Conservation (phyloP, 2,797 vertebrate species). For the Sylvia borin region DNA sequence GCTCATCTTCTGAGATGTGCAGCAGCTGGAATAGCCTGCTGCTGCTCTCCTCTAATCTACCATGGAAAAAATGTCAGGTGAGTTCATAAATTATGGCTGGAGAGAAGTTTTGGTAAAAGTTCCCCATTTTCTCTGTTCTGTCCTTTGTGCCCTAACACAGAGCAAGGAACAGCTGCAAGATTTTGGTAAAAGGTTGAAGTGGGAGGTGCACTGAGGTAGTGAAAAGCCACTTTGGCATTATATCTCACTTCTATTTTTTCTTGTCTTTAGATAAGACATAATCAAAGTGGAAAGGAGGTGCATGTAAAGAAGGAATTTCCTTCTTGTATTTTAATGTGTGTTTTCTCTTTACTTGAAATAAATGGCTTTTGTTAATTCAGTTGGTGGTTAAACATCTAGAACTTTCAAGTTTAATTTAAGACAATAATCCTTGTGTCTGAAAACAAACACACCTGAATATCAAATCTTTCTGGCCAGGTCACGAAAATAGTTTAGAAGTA, state of each 20-base stretch:
- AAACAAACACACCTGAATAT: background rate
- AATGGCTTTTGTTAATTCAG: constrained; percentile 14
- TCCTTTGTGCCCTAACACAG: background rate
- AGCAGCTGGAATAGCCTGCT: background rate
- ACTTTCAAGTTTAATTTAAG: background rate
- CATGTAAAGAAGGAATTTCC: background rate
- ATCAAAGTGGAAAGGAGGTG: background rate
- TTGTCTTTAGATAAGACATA: background rate
- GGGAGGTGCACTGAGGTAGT: background rate
- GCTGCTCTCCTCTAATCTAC: background rate
- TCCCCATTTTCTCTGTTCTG: background rate
- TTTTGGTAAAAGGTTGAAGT: background rate
- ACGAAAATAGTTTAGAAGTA: background rate
- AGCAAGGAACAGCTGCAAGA: background rate
- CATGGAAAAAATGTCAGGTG: background rate
- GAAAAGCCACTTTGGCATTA: background rate
- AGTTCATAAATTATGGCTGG: background rate
- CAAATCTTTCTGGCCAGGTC: background rate
- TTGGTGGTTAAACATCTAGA: background rate
- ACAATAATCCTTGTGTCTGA: background rate
- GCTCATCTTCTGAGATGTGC: background rate
- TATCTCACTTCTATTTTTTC: background rate
- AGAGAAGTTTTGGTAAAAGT: background rate
- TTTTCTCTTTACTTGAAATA: background rate
- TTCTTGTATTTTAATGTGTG: background rate